Evolutionary conservation across 2,113 vertebrate species (phyloP), one percentile per base, ranked within the genome.

Genomic region (Stegostoma tigrinum): DNA sequence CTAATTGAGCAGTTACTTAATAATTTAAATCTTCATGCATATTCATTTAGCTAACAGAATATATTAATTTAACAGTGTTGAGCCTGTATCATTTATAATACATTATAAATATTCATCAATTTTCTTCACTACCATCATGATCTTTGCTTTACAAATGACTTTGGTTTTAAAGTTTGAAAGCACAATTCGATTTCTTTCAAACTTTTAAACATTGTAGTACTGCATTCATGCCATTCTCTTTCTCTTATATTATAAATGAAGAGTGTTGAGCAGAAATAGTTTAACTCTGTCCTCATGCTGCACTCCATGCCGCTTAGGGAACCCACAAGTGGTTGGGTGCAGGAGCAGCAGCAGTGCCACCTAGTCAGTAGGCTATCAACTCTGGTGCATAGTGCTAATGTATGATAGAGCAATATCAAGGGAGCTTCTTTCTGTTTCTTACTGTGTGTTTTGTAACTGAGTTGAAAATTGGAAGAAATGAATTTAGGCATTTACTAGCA

Each of bases 1-100:
- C 1, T 45, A 83, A 83, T 83, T 83, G 80, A 83, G 80, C 38
- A 83, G n/a, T 83, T 83, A 83, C 17, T 83, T 83, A 83, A 83
- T 83, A 83, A 83, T 83, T 83, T 83, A 83, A 83, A 83, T 42
- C 78, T 45, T 83, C 17, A 83, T 83, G 80, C 80, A 83, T 83
- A 83, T 83, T 83, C 80, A 83, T 83, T 83, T 83, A 83, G 38
- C 80, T 61, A 83, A 45, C 38, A 83, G 80, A 83, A 42, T 80
- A 23, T 83, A 83, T 83, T 42, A 42, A 83, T 83, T 83, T 83
- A 83, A 38, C 15, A 83, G 80, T 83, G 45, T 83, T 83, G 78
- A 83, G 42, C 78, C 78, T 5, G 21, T 42, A 38, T 83, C n/a
- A 83, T 42, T 83, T 42, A 42, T 15, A 42, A 45, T 42, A 38